These are phyloP conservation scores for Chascanopsetta lugubris DNA, from an alignment of 2,113 vertebrate species.

Conservation along the genomic window DNA sequence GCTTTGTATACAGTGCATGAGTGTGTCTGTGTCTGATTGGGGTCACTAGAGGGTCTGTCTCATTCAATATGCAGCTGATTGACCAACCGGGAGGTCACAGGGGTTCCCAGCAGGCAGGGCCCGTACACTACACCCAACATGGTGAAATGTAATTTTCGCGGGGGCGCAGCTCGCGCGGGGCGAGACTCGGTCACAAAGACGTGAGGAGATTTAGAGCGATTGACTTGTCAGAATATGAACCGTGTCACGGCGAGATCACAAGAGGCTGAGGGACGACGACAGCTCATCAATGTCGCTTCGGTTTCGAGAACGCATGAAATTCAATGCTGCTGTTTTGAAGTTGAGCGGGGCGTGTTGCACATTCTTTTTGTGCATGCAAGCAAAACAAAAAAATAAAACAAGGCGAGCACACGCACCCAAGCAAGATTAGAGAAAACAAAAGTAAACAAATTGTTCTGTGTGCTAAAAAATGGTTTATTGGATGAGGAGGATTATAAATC, in stretches of 20 bases:
- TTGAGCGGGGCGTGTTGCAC: too few relatives aligned
- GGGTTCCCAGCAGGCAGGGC: conserved; percentile 15
- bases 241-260: conserved; percentile 23
- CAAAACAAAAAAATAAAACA: background rate
- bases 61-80: conserved; percentile 59
- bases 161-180: background rate
- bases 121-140: background rate
- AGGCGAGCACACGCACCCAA: background rate
- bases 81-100: conserved; percentile 46
- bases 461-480: conserved; percentile 79
- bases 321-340: conserved; percentile 24
- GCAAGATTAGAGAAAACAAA: conserved; percentile 32
- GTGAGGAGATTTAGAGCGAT: conserved; percentile 5
- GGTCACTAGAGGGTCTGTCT: conserved; percentile 62
- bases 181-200: conserved; percentile 6
- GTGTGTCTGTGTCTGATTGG: conserved; percentile 63
- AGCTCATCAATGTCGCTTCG: conserved; percentile 33
- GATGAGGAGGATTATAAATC: conserved; percentile 70
- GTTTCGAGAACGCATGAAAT: conserved; percentile 24
- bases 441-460: conserved; percentile 34
- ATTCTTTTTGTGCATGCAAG: conserved; percentile 15
- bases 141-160: conserved; percentile 15
- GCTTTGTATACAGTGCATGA: conserved; percentile 30
- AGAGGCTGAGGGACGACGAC: conserved; percentile 8
- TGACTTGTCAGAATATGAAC: conserved; percentile 17